Percentiles rank a stretch among this genome's conserved stretches.
Evolutionary conservation across 2,113 vertebrate species (phyloP).

Genomic region (Falco punctatus): DNA sequence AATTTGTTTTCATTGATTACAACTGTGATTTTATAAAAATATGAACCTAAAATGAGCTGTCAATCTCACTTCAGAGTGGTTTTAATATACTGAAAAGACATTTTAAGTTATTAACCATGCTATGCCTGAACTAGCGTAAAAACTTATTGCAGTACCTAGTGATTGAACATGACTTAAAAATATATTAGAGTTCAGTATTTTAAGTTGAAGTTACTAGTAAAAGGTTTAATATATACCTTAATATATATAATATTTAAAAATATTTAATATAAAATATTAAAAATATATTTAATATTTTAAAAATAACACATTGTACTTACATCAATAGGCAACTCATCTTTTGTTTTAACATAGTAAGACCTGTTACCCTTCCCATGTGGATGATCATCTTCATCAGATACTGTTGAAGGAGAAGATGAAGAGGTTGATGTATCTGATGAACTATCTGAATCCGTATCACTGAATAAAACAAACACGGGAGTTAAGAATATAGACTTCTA

Average conservation of each 20-base stretch:
- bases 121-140: neutral
- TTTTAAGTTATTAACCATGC: neutral
- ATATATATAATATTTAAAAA: too few species aligned
- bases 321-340: constrained; percentile 73
- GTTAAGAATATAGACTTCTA: neutral
- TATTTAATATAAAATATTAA: too few species aligned
- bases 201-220: neutral
- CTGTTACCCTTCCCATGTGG: constrained; percentile 59
- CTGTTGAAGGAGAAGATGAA: neutral
- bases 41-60: neutral
- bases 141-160: neutral
- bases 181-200: neutral
- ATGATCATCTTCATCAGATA: constrained; percentile 71
- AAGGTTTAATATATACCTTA: neutral
- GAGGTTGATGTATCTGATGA: constrained; percentile 59
- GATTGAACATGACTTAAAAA: neutral
- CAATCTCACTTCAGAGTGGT: neutral
- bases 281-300: neutral
- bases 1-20: neutral
- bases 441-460: constrained; percentile 76
- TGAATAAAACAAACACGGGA: neutral
- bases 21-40: neutral
- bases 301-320: constrained; percentile 58
- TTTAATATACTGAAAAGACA: neutral
- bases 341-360: constrained; percentile 64